Evolutionary conservation across 2,797 vertebrate species (phyloP).

Genomic region (Rhyacichthys aspro): DNA sequence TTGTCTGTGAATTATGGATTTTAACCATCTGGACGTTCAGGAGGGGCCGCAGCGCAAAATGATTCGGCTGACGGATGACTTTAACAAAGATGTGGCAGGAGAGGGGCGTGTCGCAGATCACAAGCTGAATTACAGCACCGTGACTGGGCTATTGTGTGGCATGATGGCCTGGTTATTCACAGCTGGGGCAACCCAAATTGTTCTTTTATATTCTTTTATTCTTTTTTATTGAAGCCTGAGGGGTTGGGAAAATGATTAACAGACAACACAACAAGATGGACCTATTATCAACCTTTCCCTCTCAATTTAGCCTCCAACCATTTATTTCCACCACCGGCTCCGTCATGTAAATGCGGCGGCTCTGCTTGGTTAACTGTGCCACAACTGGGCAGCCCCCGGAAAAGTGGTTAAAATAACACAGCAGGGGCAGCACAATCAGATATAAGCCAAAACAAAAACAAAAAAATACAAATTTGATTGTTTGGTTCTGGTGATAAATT

Average conservation of each 20-base stretch:
- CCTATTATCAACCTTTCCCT: constrained; percentile 70
- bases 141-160: constrained; percentile 87
- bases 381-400: constrained; percentile 46
- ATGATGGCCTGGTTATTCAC: constrained; percentile 88
- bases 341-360: constrained; percentile 60
- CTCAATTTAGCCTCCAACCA: constrained; percentile 76
- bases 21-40: constrained; percentile 91
- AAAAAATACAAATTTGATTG: neutral
- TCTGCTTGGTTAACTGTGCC: constrained; percentile 74
- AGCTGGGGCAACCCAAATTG: constrained; percentile 88
- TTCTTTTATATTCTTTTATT: constrained; percentile 87
- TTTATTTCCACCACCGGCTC: constrained; percentile 63
- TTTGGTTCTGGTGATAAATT: neutral
- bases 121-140: constrained; percentile 86
- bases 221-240: constrained; percentile 85
- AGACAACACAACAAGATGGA: constrained; percentile 73
- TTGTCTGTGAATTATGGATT: constrained; percentile 96
- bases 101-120: constrained; percentile 90
- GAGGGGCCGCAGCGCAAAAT: constrained; percentile 74
- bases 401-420: constrained; percentile 70
- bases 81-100: constrained; percentile 94
- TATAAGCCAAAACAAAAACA: constrained; percentile 12
- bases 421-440: constrained; percentile 29
- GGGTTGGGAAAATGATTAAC: constrained; percentile 83
- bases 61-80: constrained; percentile 86